A percentile compares a stretch with the other conserved stretches of the same genome.
phyloP scores from a whole-genome alignment of 2,797 vertebrate genomes.

The Enteromius viviparus region DNA sequence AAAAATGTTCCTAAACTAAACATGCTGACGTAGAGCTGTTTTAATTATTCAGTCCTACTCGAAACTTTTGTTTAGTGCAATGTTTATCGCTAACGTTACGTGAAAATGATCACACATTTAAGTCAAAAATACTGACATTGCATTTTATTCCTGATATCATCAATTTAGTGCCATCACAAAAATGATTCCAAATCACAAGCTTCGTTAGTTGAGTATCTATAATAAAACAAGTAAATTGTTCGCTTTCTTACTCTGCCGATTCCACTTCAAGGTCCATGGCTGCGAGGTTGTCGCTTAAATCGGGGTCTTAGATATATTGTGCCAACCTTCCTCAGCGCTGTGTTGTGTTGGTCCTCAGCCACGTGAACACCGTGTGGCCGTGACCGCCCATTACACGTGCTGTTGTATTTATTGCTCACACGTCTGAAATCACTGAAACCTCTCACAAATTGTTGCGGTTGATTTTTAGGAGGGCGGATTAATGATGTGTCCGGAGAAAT shows the following conservation, averaged over 20 bases:
- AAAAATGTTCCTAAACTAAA: not conserved
- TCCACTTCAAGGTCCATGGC: slow-evolving; percentile 79
- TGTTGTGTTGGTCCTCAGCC: slow-evolving; percentile 59
- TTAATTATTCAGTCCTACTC: not conserved
- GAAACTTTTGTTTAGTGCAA: not conserved
- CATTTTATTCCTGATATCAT: not conserved
- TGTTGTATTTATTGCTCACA: slow-evolving; percentile 55
- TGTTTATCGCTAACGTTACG: no score
- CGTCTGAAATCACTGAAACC: slow-evolving; percentile 26
- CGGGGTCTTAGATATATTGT: not conserved
- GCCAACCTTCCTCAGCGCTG: slow-evolving; percentile 24
- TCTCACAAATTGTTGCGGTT: slow-evolving; percentile 23
- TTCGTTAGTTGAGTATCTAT: not conserved
- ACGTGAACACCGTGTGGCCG: slow-evolving; percentile 71
- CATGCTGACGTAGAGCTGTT: not conserved
- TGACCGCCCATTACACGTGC: slow-evolving; percentile 78
- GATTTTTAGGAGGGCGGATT: slow-evolving; percentile 20
- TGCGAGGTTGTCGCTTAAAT: slow-evolving; percentile 37
- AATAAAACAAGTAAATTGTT: not conserved
- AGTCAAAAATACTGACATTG: not conserved
- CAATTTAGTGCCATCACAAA: not conserved
- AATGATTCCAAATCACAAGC: not conserved
- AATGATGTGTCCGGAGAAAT: slow-evolving; percentile 27
- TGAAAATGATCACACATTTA: not conserved
- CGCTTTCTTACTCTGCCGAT: slow-evolving; percentile 76